Evolutionary conservation across 2,797 vertebrate genomes (phyloP), one percentile per base, ranked within the genome.

Genomic region (Argyrosomus regius): DNA sequence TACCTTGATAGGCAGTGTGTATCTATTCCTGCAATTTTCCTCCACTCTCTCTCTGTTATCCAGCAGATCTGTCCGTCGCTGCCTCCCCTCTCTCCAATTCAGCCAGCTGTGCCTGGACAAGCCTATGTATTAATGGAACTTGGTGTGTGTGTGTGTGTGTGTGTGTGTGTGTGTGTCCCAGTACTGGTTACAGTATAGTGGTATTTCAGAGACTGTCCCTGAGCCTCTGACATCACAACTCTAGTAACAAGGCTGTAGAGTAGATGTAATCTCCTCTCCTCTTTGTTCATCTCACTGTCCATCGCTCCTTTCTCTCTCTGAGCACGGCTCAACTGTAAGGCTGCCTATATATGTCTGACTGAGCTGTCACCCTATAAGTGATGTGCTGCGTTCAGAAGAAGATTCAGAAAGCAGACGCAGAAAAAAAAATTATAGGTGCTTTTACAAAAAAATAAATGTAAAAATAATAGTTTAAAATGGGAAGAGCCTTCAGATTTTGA

Each of bases 91-190:
- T 5, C 39, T 76, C 52, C 31, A n/a, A 39, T 77, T 62, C 52
- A 69, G n/a, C 20, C 65, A 79, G 64, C 65, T 72, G 60, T 43
- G 79, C 28, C 26, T 46, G 67, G 64, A 86, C 68, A 54, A 75
- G 50, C 50, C 53, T n/a, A 35, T n/a, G 67, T 43, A 18, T 68
- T 72, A 63, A 83, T 72, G 52, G 64, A 57, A 61, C 61, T 50
- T 60, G 31, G 56, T 5, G 61, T 49, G 49, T 52, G 70, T 48
- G 41, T 43, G 11, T 12, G 28, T 31, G 63, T 81, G 28, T 31
- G 28, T 52, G 70, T 48, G 5, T 31, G 63, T 81, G 28, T 35
- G 35, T 52, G 70, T 48, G 67, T 81, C 35, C 13, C 48, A 50
- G 57, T 11, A 1, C 61, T 58, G 35, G 59, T 46, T 58, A 46